Evolutionary conservation across 2,888 invertebrate species (phyloP).

Genomic region (Thereva nobilitata): DNA sequence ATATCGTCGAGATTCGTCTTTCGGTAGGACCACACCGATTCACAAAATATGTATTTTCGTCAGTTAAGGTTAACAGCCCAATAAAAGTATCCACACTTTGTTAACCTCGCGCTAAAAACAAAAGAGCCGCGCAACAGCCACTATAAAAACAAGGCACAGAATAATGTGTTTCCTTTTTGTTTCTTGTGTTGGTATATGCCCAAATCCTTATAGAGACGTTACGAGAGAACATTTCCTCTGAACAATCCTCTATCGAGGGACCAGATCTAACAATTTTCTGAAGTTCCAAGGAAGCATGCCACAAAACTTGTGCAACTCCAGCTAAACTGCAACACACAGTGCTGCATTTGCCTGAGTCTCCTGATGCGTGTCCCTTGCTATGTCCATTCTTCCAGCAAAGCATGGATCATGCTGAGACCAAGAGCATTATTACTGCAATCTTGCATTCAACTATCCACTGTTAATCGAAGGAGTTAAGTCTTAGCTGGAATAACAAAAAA

Average conservation of each 20-base stretch:
- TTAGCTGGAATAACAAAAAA: background rate
- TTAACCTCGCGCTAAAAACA: background rate
- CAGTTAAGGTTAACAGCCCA: constrained; percentile 30
- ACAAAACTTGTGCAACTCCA: constrained; percentile 1
- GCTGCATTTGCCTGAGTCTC: too few species aligned
- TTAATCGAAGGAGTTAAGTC: constrained; percentile 21
- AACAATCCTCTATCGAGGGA: constrained; percentile 25
- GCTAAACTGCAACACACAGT: background rate
- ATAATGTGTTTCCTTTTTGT: too few species aligned
- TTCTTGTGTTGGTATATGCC: too few species aligned
- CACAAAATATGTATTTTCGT: constrained; percentile 2
- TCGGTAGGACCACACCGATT: constrained; percentile 11
- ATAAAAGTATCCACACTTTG: constrained; percentile 29
- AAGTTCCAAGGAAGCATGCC: constrained; percentile 19
- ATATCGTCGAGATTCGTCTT: background rate
- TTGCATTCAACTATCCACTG: constrained; percentile 10
- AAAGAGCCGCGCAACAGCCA: constrained; percentile 9
- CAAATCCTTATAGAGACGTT: constrained; percentile 33
- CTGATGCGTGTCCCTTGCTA: too few species aligned
- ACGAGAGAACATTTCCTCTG: constrained; percentile 24
- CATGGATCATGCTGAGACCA: constrained; percentile 15
- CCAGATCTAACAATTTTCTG: constrained; percentile 20
- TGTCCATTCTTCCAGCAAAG: too few species aligned
- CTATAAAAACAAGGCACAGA: too few species aligned
- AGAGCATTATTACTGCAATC: constrained; percentile 11